Evolutionary conservation across 2,888 invertebrate species (phyloP).

Genomic region (Dendrolimus houi): DNA sequence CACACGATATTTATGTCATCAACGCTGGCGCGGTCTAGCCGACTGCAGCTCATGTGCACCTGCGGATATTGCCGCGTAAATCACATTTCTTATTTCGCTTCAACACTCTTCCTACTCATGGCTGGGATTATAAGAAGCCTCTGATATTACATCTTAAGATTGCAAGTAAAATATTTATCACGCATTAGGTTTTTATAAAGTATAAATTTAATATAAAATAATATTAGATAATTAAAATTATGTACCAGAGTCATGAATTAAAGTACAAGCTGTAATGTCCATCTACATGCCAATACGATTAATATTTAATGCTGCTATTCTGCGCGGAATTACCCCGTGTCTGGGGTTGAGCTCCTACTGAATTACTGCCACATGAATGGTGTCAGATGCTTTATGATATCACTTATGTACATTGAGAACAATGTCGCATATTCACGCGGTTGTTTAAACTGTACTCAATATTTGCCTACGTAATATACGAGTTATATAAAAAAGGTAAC

Average conservation of each 20-base stretch:
- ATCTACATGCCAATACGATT: conserved; percentile 67
- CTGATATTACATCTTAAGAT: not conserved
- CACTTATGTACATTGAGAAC: conserved; percentile 16
- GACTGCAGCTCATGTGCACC: conserved; percentile 51
- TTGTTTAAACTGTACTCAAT: no score
- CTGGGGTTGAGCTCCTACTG: conserved; percentile 58
- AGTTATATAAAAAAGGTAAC: no score
- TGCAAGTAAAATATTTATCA: no score
- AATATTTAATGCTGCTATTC: conserved; percentile 68
- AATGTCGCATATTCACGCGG: not conserved
- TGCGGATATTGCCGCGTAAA: conserved; percentile 66
- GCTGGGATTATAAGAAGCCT: not conserved
- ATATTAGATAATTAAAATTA: conserved; percentile 45
- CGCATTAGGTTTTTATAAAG: no score
- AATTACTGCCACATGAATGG: conserved; percentile 58
- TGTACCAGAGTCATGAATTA: conserved; percentile 29
- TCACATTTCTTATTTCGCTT: conserved; percentile 61
- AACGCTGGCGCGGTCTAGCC: conserved; percentile 18
- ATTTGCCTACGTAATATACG: no score
- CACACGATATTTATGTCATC: conserved; percentile 21
- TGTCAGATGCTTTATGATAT: conserved; percentile 45
- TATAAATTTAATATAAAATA: not conserved
- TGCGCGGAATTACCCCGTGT: conserved; percentile 57
- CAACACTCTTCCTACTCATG: conserved; percentile 37
- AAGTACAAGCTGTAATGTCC: conserved; percentile 55